A percentile compares a stretch with the other conserved stretches of the same genome.
Conservation (phyloP, 2,113 vertebrate genomes). For the Myrmecophaga tridactyla region DNA sequence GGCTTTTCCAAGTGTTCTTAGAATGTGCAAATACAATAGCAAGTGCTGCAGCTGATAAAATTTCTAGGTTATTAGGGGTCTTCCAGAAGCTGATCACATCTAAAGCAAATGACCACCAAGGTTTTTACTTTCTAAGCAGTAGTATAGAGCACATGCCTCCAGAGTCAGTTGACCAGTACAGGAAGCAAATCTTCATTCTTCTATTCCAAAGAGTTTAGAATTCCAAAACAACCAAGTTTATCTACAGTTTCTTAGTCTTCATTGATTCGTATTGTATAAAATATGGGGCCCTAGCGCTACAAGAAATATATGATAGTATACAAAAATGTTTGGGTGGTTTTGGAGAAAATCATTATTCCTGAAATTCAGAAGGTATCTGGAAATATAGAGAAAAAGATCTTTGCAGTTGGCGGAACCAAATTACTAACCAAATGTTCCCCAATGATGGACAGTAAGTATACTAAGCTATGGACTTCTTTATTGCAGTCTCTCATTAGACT, state of each 20-base stretch:
- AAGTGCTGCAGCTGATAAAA: slow-evolving; percentile 92
- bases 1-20: slow-evolving; percentile 96
- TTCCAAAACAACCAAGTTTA: slow-evolving; percentile 99
- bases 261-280: slow-evolving; percentile 96
- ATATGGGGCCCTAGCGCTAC: slow-evolving; percentile 95
- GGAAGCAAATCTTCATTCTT: slow-evolving; percentile 98
- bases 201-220: slow-evolving; percentile 98
- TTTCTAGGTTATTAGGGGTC: slow-evolving; percentile 96
- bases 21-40: slow-evolving; percentile 93
- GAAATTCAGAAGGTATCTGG: too few relatives aligned
- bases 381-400: too few relatives aligned
- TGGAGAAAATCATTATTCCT: too few relatives aligned
- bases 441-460: too few relatives aligned
- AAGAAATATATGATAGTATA: slow-evolving; percentile 98
- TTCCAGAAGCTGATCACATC: slow-evolving; percentile 99
- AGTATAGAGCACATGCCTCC: slow-evolving; percentile 97
- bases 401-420: too few relatives aligned
- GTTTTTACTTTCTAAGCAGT: slow-evolving; percentile 98
- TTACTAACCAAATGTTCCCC: too few relatives aligned
- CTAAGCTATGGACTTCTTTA: slow-evolving; percentile 94
- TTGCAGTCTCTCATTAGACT: slow-evolving; percentile 97
- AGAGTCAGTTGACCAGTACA: slow-evolving; percentile 94
- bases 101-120: slow-evolving; percentile 98
- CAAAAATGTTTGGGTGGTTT: slow-evolving; percentile 85
- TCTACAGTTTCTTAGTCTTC: slow-evolving; percentile 99